phyloP scores from a whole-genome alignment of 2,113 vertebrate species.

The Scatophagus argus region DNA sequence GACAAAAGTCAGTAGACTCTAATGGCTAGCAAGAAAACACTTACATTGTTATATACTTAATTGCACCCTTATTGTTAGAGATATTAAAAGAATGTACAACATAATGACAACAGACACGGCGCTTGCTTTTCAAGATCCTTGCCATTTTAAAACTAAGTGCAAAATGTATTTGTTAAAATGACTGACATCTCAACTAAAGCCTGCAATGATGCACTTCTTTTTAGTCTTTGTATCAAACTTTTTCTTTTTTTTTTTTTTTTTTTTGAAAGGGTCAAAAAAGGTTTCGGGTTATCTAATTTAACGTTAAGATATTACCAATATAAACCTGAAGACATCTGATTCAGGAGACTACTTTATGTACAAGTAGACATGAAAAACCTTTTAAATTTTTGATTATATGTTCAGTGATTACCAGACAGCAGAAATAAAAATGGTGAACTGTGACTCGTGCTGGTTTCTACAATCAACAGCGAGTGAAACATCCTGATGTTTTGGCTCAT shows the following conservation, averaged over 20 bases:
- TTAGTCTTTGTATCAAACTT: slow-evolving; percentile 3
- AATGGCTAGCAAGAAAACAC: slow-evolving; percentile 51
- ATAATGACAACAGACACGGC: slow-evolving; percentile 24
- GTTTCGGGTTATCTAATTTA: neutral
- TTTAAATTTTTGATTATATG: slow-evolving; percentile 24
- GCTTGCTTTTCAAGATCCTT: slow-evolving; percentile 40
- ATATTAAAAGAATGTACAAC: slow-evolving; percentile 57
- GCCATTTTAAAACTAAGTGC: slow-evolving; percentile 28
- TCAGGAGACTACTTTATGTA: slow-evolving; percentile 22
- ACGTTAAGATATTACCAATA: neutral
- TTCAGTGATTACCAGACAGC: slow-evolving; percentile 48
- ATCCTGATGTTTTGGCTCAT: neutral
- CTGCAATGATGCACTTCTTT: slow-evolving; percentile 24
- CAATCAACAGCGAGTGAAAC: neutral
- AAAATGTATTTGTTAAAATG: slow-evolving; percentile 42
- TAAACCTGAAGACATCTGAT: neutral
- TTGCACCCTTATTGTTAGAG: slow-evolving; percentile 27
- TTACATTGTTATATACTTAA: slow-evolving; percentile 23
- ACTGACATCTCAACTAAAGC: slow-evolving; percentile 21
- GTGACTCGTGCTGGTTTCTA: slow-evolving; percentile 33
- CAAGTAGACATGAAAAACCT: slow-evolving; percentile 1
- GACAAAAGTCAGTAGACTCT: slow-evolving; percentile 43
- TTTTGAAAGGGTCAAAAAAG: neutral
- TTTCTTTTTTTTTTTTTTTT: slow-evolving; percentile 12
- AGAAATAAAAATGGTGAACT: slow-evolving; percentile 57